A percentile compares a stretch with the other conserved stretches of the same genome.
Conservation (phyloP, 2,113 vertebrate genomes). For the Oriolus oriolus region DNA sequence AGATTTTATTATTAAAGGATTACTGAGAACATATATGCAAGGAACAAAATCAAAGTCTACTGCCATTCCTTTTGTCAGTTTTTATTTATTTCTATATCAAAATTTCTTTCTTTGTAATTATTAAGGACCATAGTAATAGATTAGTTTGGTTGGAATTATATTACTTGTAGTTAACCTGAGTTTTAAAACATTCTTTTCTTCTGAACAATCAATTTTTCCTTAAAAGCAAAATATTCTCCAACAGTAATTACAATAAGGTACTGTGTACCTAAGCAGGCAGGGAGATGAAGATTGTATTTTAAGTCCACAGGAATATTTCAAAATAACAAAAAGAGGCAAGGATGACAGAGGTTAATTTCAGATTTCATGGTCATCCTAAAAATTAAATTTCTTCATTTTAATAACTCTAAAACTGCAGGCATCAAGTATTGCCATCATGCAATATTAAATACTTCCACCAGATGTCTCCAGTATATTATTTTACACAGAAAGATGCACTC, state of each 20-base stretch:
- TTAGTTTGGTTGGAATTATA: not conserved
- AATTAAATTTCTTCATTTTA: not conserved
- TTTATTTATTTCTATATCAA: not conserved
- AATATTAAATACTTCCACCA: conserved; percentile 66
- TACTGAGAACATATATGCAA: not conserved
- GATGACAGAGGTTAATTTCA: not conserved
- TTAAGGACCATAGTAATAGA: not conserved
- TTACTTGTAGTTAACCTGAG: not conserved
- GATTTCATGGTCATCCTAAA: not conserved
- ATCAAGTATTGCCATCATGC: not conserved
- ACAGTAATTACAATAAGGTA: not conserved
- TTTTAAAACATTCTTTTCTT: not conserved
- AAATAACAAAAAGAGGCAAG: not conserved
- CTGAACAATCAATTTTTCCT: not conserved
- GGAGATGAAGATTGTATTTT: not conserved
- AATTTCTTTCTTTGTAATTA: not conserved
- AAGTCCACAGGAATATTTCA: rapidly evolving
- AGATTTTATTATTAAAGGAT: not conserved
- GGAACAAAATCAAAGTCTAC: not conserved
- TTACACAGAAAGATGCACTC: not conserved
- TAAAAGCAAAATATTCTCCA: not conserved
- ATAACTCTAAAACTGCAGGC: not conserved
- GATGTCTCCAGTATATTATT: conserved; percentile 68
- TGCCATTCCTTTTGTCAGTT: not conserved
- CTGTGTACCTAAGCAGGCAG: not conserved